phyloP scores from a whole-genome alignment of 2,797 vertebrate genomes.

The Telmatherina bonti region DNA sequence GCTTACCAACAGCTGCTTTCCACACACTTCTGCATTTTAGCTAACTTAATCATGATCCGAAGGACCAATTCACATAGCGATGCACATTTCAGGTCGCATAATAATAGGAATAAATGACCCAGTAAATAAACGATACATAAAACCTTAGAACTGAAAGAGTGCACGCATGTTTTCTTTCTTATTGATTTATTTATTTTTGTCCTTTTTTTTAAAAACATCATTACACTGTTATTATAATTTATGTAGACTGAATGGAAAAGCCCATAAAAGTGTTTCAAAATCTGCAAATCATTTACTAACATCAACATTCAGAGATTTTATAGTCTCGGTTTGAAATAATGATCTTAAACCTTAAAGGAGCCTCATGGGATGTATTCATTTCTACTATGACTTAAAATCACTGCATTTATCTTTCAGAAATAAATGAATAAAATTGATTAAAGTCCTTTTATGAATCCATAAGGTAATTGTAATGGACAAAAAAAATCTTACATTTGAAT shows the following conservation, averaged over 20 bases:
- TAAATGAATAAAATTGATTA: conserved; percentile 1
- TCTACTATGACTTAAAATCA: not conserved
- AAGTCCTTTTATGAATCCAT: conserved; percentile 31
- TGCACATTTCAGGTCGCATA: not conserved
- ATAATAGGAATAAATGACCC: not conserved
- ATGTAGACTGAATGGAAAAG: not conserved
- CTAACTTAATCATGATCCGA: not conserved
- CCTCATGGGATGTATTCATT: not conserved
- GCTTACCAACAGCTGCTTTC: too few relatives aligned
- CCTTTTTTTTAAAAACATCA: not conserved
- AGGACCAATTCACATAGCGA: not conserved
- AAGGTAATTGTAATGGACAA: conserved; percentile 43
- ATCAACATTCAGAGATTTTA: not conserved
- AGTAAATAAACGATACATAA: not conserved
- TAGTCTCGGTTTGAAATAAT: not conserved
- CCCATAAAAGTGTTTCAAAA: not conserved
- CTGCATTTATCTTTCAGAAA: not conserved
- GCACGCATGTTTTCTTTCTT: not conserved
- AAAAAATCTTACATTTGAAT: conserved; percentile 84
- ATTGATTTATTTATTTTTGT: not conserved
- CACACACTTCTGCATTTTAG: not conserved
- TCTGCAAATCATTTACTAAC: not conserved
- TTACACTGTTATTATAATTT: not conserved
- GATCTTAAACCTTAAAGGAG: not conserved
- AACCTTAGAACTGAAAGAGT: not conserved